Evolutionary conservation across 2,113 vertebrate genomes (phyloP).

Genomic region (Electrona antarctica): DNA sequence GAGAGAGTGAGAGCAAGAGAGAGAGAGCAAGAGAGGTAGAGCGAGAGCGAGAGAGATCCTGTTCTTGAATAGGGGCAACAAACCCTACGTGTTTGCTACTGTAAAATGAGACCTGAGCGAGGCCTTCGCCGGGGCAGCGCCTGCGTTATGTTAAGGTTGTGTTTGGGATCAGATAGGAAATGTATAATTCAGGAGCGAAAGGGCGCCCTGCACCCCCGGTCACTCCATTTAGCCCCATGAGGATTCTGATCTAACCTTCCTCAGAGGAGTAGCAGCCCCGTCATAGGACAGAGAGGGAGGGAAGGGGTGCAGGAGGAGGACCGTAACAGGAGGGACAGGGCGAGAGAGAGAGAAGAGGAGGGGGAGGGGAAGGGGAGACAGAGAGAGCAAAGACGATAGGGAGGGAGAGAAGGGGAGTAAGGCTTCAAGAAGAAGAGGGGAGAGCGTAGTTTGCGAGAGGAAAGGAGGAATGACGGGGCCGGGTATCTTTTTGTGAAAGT

Average conservation of each 20-base stretch:
- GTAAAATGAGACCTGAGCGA: conserved; percentile 67
- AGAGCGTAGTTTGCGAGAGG: conserved; percentile 26
- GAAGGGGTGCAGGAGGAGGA: conserved; percentile 36
- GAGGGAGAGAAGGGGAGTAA: conserved; percentile 10
- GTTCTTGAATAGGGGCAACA: conserved; percentile 63
- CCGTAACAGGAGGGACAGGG: conserved; percentile 19
- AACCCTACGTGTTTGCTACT: conserved; percentile 72
- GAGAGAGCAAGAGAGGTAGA: no score
- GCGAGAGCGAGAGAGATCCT: conserved; percentile 32
- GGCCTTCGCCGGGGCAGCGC: conserved; percentile 43
- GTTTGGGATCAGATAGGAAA: conserved; percentile 71
- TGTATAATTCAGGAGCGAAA: conserved; percentile 68
- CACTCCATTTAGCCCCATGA: conserved; percentile 63
- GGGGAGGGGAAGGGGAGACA: conserved; percentile 5
- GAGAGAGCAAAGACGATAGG: background rate
- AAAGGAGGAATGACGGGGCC: conserved; percentile 79
- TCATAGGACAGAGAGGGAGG: conserved; percentile 38
- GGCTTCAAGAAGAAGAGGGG: conserved; percentile 7
- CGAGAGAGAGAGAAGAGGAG: conserved; percentile 2
- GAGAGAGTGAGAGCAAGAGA: no score
- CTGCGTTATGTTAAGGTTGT: conserved; percentile 61
- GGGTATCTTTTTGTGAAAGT: conserved; percentile 87
- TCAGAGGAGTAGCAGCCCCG: conserved; percentile 55
- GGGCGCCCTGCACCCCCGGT: conserved; percentile 41
- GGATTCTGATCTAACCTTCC: conserved; percentile 62